Evolutionary conservation across 2,113 vertebrate genomes (phyloP), one percentile per base, ranked within the genome.

Genomic region (Rissa tridactyla): DNA sequence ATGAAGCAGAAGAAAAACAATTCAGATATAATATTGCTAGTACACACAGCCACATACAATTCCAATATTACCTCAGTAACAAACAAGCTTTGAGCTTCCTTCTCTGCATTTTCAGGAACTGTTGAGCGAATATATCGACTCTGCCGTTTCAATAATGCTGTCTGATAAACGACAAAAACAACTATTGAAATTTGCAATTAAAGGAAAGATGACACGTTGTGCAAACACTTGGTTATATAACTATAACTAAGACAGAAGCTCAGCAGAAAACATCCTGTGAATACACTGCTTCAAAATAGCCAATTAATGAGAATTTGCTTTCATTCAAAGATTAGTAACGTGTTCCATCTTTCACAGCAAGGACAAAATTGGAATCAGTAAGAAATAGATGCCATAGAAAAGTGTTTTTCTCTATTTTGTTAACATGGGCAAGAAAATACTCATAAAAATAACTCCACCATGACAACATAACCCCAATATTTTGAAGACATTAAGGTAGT

Each of bases 21-120:
- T 20, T 51, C 25, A 81, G 42, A 22, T 83, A 22, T 32, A 83
- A 42, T 15, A 77, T 2, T 58, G 15, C 23, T 46, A 58, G 21
- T 51, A 30, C 47, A 81, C 27, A 54, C 8, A 87, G 19, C 5
- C 17, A 85, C 22, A 69, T 6, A 22, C 38, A 78, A 64, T 62
- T 86, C 32, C 79, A 69, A 5, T 40, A 87, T 98, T 98, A 99
- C 99, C 99, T 99, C 99, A 83, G 99, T 99, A 64, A 99, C 99
- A 92, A 99, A 99, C 60, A 99, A 98, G 94, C 99, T 99, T 86
- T 99, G 98, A 22, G 99, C 99, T 52, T 99, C 99, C 87, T 98
- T 98, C 92, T 98, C 98, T 23, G 99, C 99, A 7, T 99, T 99
- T 55, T 98, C 98, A 79, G 99, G 99, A 94, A 99, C 98, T 1